Percentiles rank a stretch among this genome's conserved stretches.
Conservation (phyloP, 2,797 vertebrate species). For the Valencia hispanica region DNA sequence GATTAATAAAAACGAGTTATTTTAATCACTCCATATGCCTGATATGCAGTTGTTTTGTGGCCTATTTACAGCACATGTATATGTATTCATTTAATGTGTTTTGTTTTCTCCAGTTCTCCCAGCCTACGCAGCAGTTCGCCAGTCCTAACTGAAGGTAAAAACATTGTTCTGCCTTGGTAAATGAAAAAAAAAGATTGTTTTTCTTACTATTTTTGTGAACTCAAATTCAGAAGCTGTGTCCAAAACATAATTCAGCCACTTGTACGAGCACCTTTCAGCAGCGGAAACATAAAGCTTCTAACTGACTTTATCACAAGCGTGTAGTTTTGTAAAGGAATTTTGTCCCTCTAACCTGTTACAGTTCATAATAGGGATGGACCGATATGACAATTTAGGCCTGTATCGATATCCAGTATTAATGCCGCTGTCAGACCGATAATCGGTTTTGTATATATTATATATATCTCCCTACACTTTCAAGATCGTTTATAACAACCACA, state of each 20-base stretch:
- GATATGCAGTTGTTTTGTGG: neutral
- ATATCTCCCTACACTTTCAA: no score
- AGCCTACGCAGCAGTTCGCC: constrained; percentile 54
- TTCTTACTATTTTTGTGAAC: neutral
- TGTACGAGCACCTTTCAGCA: neutral
- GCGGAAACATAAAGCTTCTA: neutral
- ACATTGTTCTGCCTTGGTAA: neutral
- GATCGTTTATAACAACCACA: no score
- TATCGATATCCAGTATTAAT: no score
- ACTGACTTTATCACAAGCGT: no score
- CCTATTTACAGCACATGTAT: neutral
- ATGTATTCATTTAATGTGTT: neutral
- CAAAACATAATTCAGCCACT: neutral
- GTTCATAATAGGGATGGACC: no score
- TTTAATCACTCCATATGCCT: neutral
- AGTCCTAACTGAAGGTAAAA: constrained; percentile 62
- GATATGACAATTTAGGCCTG: no score
- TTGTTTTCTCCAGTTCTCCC: constrained; percentile 50
- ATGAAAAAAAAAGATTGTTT: neutral
- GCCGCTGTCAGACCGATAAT: no score
- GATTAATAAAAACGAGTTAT: neutral
- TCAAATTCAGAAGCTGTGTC: neutral
- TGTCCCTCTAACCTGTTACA: neutral
- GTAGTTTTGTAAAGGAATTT: neutral
- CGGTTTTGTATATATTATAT: no score